Base-by-base conservation (phyloP, 2,888 invertebrate species). In the Steinernema scapterisci region DNA sequence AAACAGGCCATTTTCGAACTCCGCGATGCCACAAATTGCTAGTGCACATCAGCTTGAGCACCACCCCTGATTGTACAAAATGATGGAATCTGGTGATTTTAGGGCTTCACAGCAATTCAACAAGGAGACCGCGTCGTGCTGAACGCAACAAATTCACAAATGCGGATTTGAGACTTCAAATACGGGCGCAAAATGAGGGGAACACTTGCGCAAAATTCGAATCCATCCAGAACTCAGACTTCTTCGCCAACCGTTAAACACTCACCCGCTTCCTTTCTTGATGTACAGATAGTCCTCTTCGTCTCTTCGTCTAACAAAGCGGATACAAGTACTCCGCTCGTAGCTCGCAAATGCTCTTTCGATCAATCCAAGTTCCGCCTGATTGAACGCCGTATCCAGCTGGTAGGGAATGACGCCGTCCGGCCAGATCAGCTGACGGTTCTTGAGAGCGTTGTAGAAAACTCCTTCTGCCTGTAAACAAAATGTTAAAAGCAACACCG, bases 211-310 rank as follows among this genome's bases (percentile, higher is more conserved):
- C n/a, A n/a, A n/a, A n/a, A n/a, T n/a, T n/a, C n/a, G n/a, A n/a
- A n/a, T n/a, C n/a, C n/a, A n/a, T n/a, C n/a, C n/a, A n/a, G n/a
- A n/a, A n/a, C n/a, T n/a, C n/a, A n/a, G n/a, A n/a, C n/a, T n/a
- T n/a, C 5, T 38, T 6, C 38, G 38, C 38, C 3, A 38, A 38
- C 3, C 38, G 5, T 3, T 7, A 44, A 38, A n/a, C 51, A 63
- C 79, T 45, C 16, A 84, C 86, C 86, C 87, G 56, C 82, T 83
- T 74, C 87, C 87, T 71, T 86, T 87, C 48, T 83, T 81, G 27
- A 87, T 83, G 74, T 84, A 81, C 63, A 89, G 82, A 77, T 87
- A 89, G 73, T 88, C 88, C 0, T 73, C 48, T 73, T 89, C 87
- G 7, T 75, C 80, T 16, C 79, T 79, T 11, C 87, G 78, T 13